Evolutionary conservation across 1,140 invertebrate genomes (phyloP).

Genomic region (Bombus confusus): DNA sequence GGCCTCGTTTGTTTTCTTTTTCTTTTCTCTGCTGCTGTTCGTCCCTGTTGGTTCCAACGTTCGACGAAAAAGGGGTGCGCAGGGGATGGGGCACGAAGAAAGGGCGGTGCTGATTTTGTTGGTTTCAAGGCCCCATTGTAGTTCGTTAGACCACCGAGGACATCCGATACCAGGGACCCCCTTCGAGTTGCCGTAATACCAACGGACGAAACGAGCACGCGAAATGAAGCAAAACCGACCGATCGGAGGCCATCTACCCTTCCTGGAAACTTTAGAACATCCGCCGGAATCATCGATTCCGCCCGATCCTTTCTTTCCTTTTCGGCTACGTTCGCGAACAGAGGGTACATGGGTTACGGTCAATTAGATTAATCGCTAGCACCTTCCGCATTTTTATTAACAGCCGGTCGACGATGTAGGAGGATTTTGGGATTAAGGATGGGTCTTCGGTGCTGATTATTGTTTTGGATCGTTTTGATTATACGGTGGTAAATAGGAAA

Average conservation of each 20-base stretch:
- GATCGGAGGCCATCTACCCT: constrained; percentile 70
- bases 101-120: constrained; percentile 78
- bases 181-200: constrained; percentile 39
- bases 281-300: constrained; percentile 74
- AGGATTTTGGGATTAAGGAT: too few relatives aligned
- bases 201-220: constrained; percentile 41
- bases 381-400: background rate
- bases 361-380: constrained; percentile 55
- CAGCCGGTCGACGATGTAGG: too few relatives aligned
- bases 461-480: too few relatives aligned
- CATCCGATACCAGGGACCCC: constrained; percentile 71
- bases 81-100: constrained; percentile 70
- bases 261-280: constrained; percentile 75
- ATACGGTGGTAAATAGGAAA: too few relatives aligned
- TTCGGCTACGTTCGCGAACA: too few relatives aligned
- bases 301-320: background rate
- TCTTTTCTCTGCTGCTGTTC: background rate
- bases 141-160: constrained; percentile 58
- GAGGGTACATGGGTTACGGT: constrained; percentile 40
- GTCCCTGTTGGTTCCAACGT: constrained; percentile 18
- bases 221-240: constrained; percentile 77
- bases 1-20: constrained; percentile 19
- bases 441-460: background rate
- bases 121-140: constrained; percentile 68
- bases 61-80: constrained; percentile 60